These are phyloP conservation scores for Himalopsyche tibetana DNA, from an alignment of 2,888 invertebrate species.

Conservation along the genomic window DNA sequence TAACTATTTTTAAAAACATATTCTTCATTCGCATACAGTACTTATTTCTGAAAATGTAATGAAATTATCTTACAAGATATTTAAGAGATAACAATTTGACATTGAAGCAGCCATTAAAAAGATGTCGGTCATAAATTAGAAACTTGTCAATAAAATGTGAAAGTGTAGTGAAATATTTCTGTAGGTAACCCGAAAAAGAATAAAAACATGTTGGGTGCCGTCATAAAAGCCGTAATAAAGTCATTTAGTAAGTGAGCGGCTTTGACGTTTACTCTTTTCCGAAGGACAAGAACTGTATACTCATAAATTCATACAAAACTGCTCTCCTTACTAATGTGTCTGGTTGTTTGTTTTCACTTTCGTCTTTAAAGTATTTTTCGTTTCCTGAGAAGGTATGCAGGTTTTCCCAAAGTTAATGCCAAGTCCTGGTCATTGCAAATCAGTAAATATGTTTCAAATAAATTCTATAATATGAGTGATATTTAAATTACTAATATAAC, in stretches of 20 bases:
- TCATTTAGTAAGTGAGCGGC: neutral
- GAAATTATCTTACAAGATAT: neutral
- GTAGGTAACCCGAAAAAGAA: neutral
- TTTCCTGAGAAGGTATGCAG: neutral
- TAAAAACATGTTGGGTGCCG: neutral
- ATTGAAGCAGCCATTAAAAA: neutral
- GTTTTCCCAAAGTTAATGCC: neutral
- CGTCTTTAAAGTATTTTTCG: neutral
- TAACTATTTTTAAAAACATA: no score
- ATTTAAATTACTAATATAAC: no score
- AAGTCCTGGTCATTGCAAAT: no score
- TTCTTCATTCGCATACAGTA: no score
- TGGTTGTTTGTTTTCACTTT: slow-evolving; percentile 25
- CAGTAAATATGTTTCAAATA: no score
- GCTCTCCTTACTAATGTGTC: neutral
- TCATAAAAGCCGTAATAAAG: slow-evolving; percentile 16
- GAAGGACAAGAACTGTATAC: neutral
- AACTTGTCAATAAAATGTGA: slow-evolving; percentile 13
- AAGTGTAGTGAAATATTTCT: neutral
- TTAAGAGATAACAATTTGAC: neutral
- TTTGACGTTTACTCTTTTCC: neutral
- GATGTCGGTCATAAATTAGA: neutral
- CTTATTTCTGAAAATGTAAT: no score
- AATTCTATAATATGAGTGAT: no score
- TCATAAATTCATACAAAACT: neutral